These are phyloP conservation scores for Criorhina ranunculi DNA, from an alignment of 2,888 invertebrate species.

Conservation along the genomic window DNA sequence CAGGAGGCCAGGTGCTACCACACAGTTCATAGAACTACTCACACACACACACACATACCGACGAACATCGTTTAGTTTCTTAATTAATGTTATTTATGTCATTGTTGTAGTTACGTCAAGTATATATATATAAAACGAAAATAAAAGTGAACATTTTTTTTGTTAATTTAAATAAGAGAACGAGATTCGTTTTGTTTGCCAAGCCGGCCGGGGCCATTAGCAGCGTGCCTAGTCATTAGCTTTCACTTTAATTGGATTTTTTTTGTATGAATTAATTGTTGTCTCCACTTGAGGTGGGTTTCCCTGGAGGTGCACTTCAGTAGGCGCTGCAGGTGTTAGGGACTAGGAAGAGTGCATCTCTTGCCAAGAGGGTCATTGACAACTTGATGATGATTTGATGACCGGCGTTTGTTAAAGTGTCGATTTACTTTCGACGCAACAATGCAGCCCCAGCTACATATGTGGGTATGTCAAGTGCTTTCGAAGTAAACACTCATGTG, in stretches of 20 bases:
- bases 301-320: constrained; percentile 22
- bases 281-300: constrained; percentile 17
- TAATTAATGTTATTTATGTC: constrained; percentile 73
- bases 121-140: constrained; percentile 34
- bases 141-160: constrained; percentile 39
- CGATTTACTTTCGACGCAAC: constrained; percentile 58
- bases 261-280: constrained; percentile 40
- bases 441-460: constrained; percentile 14
- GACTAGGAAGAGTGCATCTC: constrained; percentile 48
- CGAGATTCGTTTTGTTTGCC: constrained; percentile 51
- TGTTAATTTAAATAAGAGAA: constrained; percentile 36
- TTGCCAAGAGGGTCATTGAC: constrained; percentile 52
- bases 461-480: constrained; percentile 30
- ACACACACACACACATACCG: constrained; percentile 29
- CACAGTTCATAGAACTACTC: constrained; percentile 24
- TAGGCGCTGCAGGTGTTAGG: constrained; percentile 16
- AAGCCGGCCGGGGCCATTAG: constrained; percentile 18
- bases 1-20: constrained; percentile 20
- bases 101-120: constrained; percentile 64
- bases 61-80: constrained; percentile 52
- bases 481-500: constrained; percentile 17
- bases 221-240: constrained; percentile 10
- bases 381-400: constrained; percentile 17
- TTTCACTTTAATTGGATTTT: constrained; percentile 65
- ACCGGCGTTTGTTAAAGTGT: constrained; percentile 3